Evolutionary conservation across 2,113 vertebrate species (phyloP), one percentile per base, ranked within the genome.

Genomic region (Hydrolagus affinis): DNA sequence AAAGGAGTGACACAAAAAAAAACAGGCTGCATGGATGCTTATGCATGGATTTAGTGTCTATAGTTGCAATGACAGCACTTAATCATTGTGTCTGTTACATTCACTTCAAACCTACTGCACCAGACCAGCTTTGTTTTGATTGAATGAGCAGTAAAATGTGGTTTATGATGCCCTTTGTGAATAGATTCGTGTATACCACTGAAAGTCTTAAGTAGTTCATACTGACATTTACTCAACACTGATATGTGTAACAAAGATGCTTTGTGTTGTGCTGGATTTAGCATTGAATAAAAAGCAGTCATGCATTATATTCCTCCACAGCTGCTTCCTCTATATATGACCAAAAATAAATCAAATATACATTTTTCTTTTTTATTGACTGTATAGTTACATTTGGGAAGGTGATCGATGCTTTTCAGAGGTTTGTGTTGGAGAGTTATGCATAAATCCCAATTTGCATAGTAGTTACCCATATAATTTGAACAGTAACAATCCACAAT

Each of bases 11-110:
- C 62, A 68, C 25, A 32, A 60, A 78, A 77, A 80, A 83, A 32
- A 83, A 66, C 59, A 30, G 78, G 78, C 25, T 66, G 62, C 28
- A 21, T n/a, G 15, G 78, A 68, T 83, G 28, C 62, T 44, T 19
- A 60, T 68, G 14, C 66, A 32, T 28, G 30, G 62, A 83, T 32
- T 83, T 68, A 32, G 60, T 32, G 78, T 7, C 28, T 66, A 8
- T 32, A 83, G 66, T 83, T 68, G 78, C 60, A 19, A 19, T 83
- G 78, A 32, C 78, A 83, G 78, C 78, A 30, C 78, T 83, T 83
- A 83, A 83, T 83, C 78, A 83, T 68, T 83, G 60, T 68, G 78
- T 83, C 78, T 83, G 78, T 64, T 68, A 30, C 32, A 68, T 32
- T 83, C 60, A 68, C 78, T 83, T 83, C 78, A 83, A 66, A 66